Conservation (phyloP, 1,140 invertebrate genomes). For the Monochamus saltuarius region DNA sequence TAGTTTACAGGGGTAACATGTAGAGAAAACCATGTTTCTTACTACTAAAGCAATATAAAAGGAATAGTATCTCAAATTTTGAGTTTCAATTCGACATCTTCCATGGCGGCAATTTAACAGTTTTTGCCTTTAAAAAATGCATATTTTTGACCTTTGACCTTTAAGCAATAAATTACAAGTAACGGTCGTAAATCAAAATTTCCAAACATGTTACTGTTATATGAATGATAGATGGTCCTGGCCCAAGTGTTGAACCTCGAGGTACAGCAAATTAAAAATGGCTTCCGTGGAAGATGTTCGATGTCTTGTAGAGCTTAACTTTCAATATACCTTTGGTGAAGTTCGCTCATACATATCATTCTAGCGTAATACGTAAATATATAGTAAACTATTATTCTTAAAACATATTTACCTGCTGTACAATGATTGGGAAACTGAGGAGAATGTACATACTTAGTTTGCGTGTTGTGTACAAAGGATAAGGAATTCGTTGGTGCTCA, state of each 20-base stretch:
- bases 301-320: conserved; percentile 21
- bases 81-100: too few species aligned
- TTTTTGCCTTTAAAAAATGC: too few species aligned
- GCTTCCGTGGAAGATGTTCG: not conserved
- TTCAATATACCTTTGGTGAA: conserved; percentile 32
- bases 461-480: conserved; percentile 27
- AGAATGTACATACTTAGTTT: conserved; percentile 27
- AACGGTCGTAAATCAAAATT: too few species aligned
- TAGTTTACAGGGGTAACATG: too few species aligned
- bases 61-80: too few species aligned
- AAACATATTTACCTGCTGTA: conserved; percentile 29
- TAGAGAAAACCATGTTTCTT: not conserved
- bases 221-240: too few species aligned
- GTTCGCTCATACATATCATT: conserved; percentile 46
- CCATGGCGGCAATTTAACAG: too few species aligned
- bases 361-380: conserved; percentile 36
- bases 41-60: conserved; percentile 1
- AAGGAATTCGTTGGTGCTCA: conserved; percentile 41
- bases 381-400: conserved; percentile 29
- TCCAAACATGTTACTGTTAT: too few species aligned
- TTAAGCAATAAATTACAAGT: too few species aligned
- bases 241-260: not conserved
- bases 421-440: conserved; percentile 30
- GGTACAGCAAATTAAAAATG: not conserved
- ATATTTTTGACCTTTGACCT: too few species aligned